Evolutionary conservation across 2,888 invertebrate genomes (phyloP).

Genomic region (Gerris lacustris): DNA sequence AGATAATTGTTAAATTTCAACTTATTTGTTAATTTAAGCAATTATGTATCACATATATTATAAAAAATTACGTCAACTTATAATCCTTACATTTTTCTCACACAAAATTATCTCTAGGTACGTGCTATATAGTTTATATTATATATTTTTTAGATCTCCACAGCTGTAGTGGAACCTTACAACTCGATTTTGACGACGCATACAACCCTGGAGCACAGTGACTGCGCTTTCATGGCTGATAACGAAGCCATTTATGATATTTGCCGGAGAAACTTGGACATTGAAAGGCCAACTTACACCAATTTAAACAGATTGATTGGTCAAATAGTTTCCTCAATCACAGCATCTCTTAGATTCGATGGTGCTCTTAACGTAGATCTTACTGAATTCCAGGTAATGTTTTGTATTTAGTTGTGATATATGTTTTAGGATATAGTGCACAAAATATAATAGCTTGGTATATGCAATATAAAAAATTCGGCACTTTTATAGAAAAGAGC

Average conservation of each 20-base stretch:
- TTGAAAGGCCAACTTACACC: conserved; percentile 90
- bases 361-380: conserved; percentile 85
- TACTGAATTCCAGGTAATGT: conserved; percentile 66
- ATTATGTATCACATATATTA: no score
- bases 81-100: no score
- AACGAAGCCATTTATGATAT: conserved; percentile 57
- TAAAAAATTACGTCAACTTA: no score
- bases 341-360: conserved; percentile 83
- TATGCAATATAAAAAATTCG: no score
- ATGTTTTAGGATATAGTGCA: no score
- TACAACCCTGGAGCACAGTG: conserved; percentile 49
- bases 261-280: conserved; percentile 88
- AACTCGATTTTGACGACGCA: conserved; percentile 52
- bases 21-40: no score
- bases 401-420: background rate
- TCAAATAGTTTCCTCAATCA: conserved; percentile 85
- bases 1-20: no score
- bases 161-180: conserved; percentile 48
- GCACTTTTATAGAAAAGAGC: no score
- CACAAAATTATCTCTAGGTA: no score
- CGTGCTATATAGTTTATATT: background rate
- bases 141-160: conserved; percentile 36
- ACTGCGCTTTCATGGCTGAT: conserved; percentile 50
- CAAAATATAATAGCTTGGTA: no score
- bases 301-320: conserved; percentile 91